phyloP scores from a whole-genome alignment of 64 coral and sea anemone genomes.

The Montipora efflorescens region DNA sequence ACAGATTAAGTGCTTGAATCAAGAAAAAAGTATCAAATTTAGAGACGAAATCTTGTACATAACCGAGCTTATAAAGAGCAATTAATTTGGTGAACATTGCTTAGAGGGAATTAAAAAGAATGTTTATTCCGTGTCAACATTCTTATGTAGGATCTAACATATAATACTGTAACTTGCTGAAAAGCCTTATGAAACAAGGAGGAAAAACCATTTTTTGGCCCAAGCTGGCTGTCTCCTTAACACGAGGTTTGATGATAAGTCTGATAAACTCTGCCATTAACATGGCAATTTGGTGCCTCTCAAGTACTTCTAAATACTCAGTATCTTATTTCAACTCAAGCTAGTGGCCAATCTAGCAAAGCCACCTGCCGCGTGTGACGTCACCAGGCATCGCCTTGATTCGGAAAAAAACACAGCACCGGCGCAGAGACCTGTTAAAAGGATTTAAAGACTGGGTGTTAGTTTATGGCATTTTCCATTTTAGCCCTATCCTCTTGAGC shows the following conservation, averaged over 20 bases:
- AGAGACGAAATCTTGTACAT: background rate
- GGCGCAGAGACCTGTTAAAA: too few relatives aligned
- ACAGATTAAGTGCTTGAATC: background rate
- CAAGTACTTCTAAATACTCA: conserved; percentile 21
- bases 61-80: conserved; percentile 27
- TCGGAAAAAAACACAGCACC: background rate
- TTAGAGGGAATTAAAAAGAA: background rate
- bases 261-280: conserved; percentile 33
- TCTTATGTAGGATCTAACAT: background rate
- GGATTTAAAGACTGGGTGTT: background rate
- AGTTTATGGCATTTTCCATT: background rate
- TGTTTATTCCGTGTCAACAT: conserved; percentile 4
- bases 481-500: conserved; percentile 3
- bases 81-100: conserved; percentile 34
- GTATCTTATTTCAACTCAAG: conserved; percentile 75
- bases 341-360: conserved; percentile 41
- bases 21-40: background rate
- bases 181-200: background rate
- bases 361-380: conserved; percentile 55
- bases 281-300: conserved; percentile 33
- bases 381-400: conserved; percentile 30
- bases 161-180: background rate
- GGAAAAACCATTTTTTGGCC: background rate
- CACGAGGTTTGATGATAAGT: conserved; percentile 56
- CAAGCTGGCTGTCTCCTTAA: conserved; percentile 31